A percentile compares a stretch with the other conserved stretches of the same genome.
phyloP scores from a whole-genome alignment of 2,888 invertebrate genomes.

The Habroteleia sp. region DNA sequence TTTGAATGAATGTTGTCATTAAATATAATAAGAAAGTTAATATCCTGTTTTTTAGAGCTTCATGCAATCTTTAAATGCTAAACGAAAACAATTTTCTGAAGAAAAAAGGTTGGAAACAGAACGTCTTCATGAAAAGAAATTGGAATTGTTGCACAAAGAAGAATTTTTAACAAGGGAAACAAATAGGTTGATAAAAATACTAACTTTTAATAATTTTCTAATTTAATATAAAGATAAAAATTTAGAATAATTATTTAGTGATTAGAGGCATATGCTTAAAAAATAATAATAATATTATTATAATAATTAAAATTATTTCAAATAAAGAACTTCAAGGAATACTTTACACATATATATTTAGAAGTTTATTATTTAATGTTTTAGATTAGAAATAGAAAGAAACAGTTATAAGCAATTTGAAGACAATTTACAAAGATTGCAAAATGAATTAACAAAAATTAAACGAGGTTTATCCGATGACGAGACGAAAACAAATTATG shows the following conservation, averaged over 20 bases:
- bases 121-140: constrained; percentile 71
- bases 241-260: too few relatives aligned
- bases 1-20: too few relatives aligned
- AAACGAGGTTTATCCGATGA: constrained; percentile 60
- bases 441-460: constrained; percentile 73
- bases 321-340: too few relatives aligned
- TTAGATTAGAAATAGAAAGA: constrained; percentile 74
- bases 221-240: too few relatives aligned
- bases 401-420: constrained; percentile 72
- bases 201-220: too few relatives aligned
- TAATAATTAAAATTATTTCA: too few relatives aligned
- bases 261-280: too few relatives aligned
- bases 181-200: constrained; percentile 69
- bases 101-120: constrained; percentile 69
- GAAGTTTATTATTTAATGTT: constrained; percentile 14
- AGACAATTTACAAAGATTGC: constrained; percentile 72
- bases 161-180: constrained; percentile 73
- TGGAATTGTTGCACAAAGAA: constrained; percentile 73
- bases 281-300: too few relatives aligned
- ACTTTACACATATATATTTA: too few relatives aligned
- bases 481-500: constrained; percentile 47
- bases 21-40: neutral
- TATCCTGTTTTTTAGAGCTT: constrained; percentile 67
- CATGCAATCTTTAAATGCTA: constrained; percentile 69
- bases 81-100: constrained; percentile 71